Conservation (phyloP, 2,113 vertebrate genomes). For the Anthoscopus minutus region DNA sequence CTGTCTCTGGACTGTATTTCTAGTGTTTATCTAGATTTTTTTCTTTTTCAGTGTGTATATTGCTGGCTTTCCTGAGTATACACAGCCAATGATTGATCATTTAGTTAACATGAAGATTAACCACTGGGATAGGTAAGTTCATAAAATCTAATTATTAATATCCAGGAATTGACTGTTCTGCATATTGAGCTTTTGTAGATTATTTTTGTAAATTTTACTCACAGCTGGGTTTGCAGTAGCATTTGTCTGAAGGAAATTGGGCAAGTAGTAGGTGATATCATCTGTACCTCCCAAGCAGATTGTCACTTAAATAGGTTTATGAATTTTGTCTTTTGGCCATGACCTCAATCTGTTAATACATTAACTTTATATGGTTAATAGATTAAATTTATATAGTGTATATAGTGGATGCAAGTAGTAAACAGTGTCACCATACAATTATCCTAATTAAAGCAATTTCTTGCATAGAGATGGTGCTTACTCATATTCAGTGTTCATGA, state of each 20-base stretch:
- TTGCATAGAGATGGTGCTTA: constrained; percentile 36
- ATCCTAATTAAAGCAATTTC: constrained; percentile 49
- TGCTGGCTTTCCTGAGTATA: constrained; percentile 90
- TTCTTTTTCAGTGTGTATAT: constrained; percentile 77
- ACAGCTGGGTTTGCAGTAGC: not conserved
- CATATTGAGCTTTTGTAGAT: not conserved
- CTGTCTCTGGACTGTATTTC: not conserved
- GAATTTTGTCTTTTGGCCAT: constrained; percentile 28
- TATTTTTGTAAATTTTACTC: not conserved
- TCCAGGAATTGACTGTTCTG: not conserved
- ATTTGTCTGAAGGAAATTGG: not conserved
- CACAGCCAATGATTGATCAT: constrained; percentile 87
- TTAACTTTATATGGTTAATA: constrained; percentile 34
- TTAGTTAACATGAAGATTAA: constrained; percentile 85
- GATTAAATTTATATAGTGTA: not conserved
- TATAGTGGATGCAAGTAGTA: not conserved
- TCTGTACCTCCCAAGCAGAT: not conserved
- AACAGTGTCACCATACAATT: constrained; percentile 53
- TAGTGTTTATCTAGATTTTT: not conserved
- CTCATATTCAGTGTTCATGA: not conserved
- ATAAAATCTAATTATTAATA: not conserved
- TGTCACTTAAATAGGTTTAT: not conserved
- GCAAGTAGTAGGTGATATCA: not conserved
- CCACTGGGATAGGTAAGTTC: constrained; percentile 89
- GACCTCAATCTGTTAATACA: constrained; percentile 56